phyloP scores from a whole-genome alignment of 2,797 vertebrate species.

The Arctocebus calabarensis region DNA sequence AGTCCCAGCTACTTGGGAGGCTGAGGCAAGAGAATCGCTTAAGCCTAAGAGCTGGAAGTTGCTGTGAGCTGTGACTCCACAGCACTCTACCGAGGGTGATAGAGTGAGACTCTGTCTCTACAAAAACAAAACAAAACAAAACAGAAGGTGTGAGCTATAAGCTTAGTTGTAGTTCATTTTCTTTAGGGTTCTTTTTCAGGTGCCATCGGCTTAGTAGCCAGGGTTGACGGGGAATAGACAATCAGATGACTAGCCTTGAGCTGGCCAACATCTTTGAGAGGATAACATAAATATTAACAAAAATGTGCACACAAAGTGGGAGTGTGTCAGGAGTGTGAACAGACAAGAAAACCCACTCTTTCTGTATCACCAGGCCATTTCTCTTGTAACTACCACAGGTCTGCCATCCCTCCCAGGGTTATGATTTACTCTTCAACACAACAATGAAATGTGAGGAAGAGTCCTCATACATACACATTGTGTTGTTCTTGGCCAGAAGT shows the following conservation, averaged over 20 bases:
- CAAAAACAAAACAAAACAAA: too few relatives aligned
- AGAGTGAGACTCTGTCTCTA: too few relatives aligned
- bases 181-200: background rate
- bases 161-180: background rate
- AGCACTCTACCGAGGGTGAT: too few relatives aligned
- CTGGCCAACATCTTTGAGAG: background rate
- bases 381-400: background rate
- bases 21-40: too few relatives aligned
- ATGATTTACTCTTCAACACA: background rate
- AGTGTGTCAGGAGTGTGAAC: background rate
- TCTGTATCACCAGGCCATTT: background rate
- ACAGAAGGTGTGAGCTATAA: background rate
- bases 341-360: too few relatives aligned
- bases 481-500: background rate
- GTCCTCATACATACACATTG: background rate
- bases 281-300: background rate
- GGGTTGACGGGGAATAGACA: background rate
- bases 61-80: too few relatives aligned
- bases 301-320: background rate
- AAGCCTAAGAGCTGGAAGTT: too few relatives aligned
- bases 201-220: background rate
- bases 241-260: background rate
- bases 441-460: background rate
- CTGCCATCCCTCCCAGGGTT: background rate
- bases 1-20: too few relatives aligned